Percentiles rank a stretch among this genome's conserved stretches.
These are phyloP conservation scores for Leptoclinus maculatus DNA, from an alignment of 2,797 vertebrate genomes.

Conservation along the genomic window DNA sequence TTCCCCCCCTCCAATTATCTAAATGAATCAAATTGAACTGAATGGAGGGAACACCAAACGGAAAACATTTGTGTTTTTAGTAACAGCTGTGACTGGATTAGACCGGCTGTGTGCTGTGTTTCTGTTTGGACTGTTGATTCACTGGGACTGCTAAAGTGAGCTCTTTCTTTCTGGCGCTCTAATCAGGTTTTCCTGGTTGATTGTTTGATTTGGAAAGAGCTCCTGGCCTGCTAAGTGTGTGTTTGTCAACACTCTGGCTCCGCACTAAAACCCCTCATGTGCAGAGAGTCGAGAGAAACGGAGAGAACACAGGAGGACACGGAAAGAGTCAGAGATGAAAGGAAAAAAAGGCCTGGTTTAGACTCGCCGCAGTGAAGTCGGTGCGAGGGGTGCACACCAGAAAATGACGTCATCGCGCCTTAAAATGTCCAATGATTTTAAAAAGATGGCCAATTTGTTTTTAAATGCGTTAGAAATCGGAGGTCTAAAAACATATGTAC, in stretches of 20 bases:
- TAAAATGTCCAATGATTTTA: not conserved
- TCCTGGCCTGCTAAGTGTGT: conserved; percentile 51
- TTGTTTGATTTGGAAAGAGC: conserved; percentile 72
- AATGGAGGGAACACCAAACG: conserved; percentile 27
- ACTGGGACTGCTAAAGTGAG: conserved; percentile 50
- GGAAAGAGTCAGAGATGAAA: conserved; percentile 12
- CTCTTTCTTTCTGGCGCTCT: conserved; percentile 55
- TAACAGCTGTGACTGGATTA: conserved; percentile 37
- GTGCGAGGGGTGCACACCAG: not conserved
- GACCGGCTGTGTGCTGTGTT: conserved; percentile 37
- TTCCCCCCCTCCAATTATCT: not conserved
- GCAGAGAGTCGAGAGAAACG: conserved; percentile 6
- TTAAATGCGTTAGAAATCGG: not conserved
- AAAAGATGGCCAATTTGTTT: not conserved
- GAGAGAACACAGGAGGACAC: conserved; percentile 21
- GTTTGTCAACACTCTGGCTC: conserved; percentile 65
- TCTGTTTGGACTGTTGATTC: conserved; percentile 59
- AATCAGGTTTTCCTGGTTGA: conserved; percentile 66
- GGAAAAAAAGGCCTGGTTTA: not conserved
- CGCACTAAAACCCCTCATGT: conserved; percentile 36
- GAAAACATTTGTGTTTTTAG: conserved; percentile 45
- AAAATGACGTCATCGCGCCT: not conserved
- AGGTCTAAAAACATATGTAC: not conserved
- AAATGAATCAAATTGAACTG: conserved; percentile 13
- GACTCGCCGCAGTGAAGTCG: not conserved